phyloP scores from a whole-genome alignment of 2,797 vertebrate genomes.

The Nothura maculosa region DNA sequence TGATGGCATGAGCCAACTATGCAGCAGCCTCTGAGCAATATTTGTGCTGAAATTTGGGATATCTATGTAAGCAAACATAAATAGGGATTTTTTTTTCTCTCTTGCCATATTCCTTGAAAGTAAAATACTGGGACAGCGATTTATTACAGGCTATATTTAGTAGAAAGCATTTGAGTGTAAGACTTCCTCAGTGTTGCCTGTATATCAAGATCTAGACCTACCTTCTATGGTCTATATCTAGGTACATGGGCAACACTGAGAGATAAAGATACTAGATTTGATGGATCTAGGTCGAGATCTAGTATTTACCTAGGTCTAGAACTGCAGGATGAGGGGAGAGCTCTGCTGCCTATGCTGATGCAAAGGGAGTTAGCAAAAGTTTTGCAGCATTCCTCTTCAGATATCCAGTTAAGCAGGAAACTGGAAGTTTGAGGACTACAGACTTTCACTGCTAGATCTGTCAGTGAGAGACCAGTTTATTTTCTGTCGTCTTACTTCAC shows the following conservation, averaged over 20 bases:
- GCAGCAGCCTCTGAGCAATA: neutral
- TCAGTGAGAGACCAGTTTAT: neutral
- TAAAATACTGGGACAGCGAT: neutral
- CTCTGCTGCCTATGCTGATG: neutral
- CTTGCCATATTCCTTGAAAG: neutral
- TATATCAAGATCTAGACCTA: neutral
- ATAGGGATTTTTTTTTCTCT: neutral
- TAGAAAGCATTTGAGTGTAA: neutral
- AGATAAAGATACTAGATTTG: no score
- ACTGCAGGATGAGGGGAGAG: neutral
- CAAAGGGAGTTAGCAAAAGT: neutral
- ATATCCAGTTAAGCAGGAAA: neutral
- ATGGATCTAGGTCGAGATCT: no score
- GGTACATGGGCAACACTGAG: no score
- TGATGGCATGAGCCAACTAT: accelerated
- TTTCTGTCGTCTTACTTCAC: neutral
- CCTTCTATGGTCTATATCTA: no score
- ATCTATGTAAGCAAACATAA: neutral
- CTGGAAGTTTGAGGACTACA: neutral
- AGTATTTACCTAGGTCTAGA: neutral
- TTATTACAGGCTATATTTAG: neutral
- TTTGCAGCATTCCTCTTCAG: neutral
- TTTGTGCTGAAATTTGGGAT: neutral
- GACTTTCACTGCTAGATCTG: neutral
- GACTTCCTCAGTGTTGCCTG: no score